Conservation (phyloP, 1,140 invertebrate genomes). For the Aphelinus atriplicis region DNA sequence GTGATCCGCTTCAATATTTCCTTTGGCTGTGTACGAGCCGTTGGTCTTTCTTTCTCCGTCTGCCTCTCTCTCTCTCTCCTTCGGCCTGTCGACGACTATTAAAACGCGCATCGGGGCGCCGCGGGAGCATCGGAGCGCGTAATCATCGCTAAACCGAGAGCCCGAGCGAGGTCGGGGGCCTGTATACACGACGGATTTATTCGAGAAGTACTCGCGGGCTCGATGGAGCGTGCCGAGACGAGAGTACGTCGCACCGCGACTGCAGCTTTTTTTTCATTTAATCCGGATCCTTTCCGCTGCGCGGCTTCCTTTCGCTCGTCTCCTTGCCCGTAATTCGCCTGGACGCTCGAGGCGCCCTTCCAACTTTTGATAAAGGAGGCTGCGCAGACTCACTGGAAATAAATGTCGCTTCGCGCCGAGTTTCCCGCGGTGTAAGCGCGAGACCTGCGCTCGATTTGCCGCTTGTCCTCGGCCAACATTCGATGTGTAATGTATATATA, state of each 20-base stretch:
- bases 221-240: conserved; percentile 24
- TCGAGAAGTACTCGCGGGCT: conserved; percentile 25
- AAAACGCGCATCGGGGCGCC: conserved; percentile 21
- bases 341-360: no score
- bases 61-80: background rate
- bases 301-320: no score
- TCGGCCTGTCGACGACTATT: conserved; percentile 12
- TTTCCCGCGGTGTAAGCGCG: no score
- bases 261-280: no score
- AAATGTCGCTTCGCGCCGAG: no score
- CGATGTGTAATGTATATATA: background rate
- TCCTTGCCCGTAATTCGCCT: no score
- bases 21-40: background rate
- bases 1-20: no score
- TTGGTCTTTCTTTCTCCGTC: background rate
- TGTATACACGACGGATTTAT: conserved; percentile 35
- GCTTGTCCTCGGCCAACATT: background rate
- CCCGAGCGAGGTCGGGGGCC: background rate
- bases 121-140: conserved; percentile 32
- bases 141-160: conserved; percentile 39
- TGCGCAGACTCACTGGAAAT: no score
- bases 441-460: no score
- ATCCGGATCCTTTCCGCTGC: no score
- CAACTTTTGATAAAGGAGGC: no score
- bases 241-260: conserved; percentile 15